These are phyloP conservation scores for Burhinus bistriatus DNA, from an alignment of 2,113 vertebrate genomes.

Conservation along the genomic window DNA sequence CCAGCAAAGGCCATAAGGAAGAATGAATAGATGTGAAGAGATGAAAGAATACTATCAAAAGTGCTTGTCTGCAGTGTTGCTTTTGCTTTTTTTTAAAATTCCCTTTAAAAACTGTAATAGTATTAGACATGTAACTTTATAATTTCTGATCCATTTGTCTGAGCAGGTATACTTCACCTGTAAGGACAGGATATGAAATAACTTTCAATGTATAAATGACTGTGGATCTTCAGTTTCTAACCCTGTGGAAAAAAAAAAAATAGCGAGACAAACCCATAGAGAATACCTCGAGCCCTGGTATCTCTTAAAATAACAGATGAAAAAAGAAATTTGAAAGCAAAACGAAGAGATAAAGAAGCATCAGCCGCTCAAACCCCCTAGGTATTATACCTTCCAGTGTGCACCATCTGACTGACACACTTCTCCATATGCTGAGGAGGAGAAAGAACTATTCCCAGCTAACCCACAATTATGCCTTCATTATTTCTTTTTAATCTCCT, in stretches of 20 bases:
- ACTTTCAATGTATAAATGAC: background rate
- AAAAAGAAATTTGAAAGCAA: constrained; percentile 69
- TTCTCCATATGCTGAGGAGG: constrained; percentile 74
- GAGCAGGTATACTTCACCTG: constrained; percentile 1
- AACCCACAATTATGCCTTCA: constrained; percentile 72
- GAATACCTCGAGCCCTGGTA: constrained; percentile 49
- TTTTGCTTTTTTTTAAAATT: background rate
- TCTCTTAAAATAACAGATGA: constrained; percentile 68
- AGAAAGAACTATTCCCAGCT: constrained; percentile 70
- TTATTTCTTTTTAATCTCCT: constrained; percentile 74
- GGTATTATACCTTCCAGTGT: constrained; percentile 72
- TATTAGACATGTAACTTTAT: background rate
- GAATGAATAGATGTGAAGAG: background rate
- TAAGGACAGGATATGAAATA: background rate
- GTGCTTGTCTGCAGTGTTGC: background rate
- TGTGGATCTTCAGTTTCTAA: background rate
- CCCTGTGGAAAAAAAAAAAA: background rate
- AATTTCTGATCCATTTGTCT: background rate
- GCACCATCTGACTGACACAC: constrained; percentile 73
- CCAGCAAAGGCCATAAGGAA: background rate
- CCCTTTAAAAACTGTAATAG: background rate
- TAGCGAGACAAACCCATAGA: background rate
- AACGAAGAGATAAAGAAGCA: constrained; percentile 69
- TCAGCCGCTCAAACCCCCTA: constrained; percentile 60
- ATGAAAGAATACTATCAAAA: background rate